phyloP scores from a whole-genome alignment of 2,113 vertebrate species.

The Chaetura pelagica region DNA sequence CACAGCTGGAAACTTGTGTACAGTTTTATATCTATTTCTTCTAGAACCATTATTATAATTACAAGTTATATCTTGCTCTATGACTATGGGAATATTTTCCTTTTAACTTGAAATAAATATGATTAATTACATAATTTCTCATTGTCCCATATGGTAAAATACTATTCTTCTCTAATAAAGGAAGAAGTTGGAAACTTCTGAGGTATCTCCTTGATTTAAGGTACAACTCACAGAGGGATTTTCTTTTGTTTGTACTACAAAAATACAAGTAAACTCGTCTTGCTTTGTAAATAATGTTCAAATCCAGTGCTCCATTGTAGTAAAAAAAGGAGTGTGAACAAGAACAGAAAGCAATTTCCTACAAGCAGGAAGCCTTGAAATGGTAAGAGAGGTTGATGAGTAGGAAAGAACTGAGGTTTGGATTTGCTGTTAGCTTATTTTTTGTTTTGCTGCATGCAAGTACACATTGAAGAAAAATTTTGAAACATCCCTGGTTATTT shows the following conservation, averaged over 20 bases:
- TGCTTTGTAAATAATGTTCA: neutral
- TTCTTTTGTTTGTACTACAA: neutral
- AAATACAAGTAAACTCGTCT: neutral
- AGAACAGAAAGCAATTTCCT: neutral
- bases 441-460: neutral
- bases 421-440: neutral
- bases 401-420: neutral
- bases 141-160: neutral
- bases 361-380: neutral
- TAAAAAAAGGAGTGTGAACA: neutral
- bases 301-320: neutral
- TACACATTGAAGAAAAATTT: neutral
- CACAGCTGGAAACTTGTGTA: neutral
- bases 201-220: neutral
- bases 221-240: neutral
- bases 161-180: neutral
- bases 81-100: neutral
- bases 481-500: neutral
- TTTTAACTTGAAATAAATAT: neutral
- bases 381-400: neutral
- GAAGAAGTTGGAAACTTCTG: neutral
- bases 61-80: neutral
- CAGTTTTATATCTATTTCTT: neutral
- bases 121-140: neutral
- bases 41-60: conserved; percentile 21